Evolutionary conservation across 2,888 invertebrate genomes (phyloP).

Genomic region (Allygus modestus): DNA sequence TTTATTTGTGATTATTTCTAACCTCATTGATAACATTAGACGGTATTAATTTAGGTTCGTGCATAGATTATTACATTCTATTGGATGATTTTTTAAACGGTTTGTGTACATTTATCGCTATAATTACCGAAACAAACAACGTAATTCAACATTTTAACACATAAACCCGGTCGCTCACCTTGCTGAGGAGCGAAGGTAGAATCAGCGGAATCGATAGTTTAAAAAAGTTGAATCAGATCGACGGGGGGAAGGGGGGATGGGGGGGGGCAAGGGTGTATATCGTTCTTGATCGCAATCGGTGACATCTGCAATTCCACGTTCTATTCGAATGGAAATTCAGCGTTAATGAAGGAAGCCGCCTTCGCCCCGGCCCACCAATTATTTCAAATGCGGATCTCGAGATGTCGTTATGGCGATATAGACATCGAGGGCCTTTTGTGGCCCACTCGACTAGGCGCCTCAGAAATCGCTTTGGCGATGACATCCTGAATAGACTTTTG

Average conservation of each 20-base stretch:
- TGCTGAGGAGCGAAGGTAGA: not conserved
- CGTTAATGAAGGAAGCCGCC: constrained; percentile 63
- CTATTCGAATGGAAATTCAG: constrained; percentile 65
- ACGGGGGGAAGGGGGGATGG: not conserved
- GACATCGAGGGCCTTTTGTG: constrained; percentile 16
- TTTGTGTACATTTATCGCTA: too few relatives aligned
- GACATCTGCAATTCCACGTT: constrained; percentile 64
- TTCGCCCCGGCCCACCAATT: constrained; percentile 17
- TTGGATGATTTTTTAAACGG: too few relatives aligned
- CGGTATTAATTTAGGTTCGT: too few relatives aligned
- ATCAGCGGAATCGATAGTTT: not conserved
- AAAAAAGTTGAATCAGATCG: not conserved
- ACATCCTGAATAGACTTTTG: too few relatives aligned
- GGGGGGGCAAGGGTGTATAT: too few relatives aligned
- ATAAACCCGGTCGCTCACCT: too few relatives aligned
- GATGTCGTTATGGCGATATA: constrained; percentile 20
- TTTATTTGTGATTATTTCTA: too few relatives aligned
- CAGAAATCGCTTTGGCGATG: too few relatives aligned
- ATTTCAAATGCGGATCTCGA: constrained; percentile 22
- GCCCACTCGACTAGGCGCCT: not conserved
- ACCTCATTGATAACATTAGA: too few relatives aligned
- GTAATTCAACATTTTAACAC: too few relatives aligned
- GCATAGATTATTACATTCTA: too few relatives aligned
- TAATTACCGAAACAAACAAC: too few relatives aligned
- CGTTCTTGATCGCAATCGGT: constrained; percentile 63